These are phyloP conservation scores for Rhynchopsitta pachyrhyncha DNA, from an alignment of 2,113 vertebrate genomes.

Conservation along the genomic window DNA sequence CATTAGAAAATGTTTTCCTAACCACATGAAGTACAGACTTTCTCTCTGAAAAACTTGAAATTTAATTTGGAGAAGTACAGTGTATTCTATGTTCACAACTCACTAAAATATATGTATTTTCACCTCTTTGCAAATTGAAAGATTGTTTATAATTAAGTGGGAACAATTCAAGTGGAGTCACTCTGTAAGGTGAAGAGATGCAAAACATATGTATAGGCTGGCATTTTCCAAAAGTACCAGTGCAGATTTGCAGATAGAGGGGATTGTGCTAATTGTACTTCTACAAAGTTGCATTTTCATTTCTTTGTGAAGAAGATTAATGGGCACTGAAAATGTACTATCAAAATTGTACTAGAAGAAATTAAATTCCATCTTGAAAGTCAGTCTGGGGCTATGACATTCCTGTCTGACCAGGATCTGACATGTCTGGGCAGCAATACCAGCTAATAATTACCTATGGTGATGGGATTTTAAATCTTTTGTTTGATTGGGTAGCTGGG, in stretches of 20 bases:
- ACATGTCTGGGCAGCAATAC: not conserved
- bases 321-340: not conserved
- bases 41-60: not conserved
- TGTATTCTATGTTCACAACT: not conserved
- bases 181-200: not conserved
- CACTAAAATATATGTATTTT: not conserved
- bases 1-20: constrained; percentile 19
- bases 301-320: not conserved
- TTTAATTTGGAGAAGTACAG: not conserved
- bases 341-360: not conserved
- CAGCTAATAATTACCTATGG: not conserved
- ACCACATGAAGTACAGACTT: not conserved
- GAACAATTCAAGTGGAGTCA: not conserved
- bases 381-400: not conserved
- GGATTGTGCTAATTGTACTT: not conserved
- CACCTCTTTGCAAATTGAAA: not conserved
- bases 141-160: not conserved
- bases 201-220: not conserved
- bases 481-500: not conserved
- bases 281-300: not conserved
- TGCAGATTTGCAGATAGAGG: not conserved
- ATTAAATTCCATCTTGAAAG: not conserved
- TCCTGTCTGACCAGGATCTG: not conserved
- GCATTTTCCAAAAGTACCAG: not conserved
- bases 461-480: not conserved